Evolutionary conservation across 2,113 vertebrate species (phyloP).

Genomic region (Thunnus thynnus): DNA sequence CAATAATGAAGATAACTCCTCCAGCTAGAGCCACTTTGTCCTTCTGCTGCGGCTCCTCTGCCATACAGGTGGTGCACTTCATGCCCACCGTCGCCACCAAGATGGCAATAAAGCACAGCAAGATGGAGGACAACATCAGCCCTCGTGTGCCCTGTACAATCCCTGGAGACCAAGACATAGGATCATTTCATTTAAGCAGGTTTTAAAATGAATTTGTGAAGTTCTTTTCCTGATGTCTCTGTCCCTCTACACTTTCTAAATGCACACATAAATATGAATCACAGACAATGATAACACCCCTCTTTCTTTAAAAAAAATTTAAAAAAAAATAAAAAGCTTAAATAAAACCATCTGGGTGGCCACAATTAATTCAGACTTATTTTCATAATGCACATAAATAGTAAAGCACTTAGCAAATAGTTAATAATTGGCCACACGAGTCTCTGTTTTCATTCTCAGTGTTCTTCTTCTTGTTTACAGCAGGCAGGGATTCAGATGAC

Average conservation of each 20-base stretch:
- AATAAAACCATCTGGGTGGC: too few relatives aligned
- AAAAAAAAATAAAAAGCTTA: too few relatives aligned
- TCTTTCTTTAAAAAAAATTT: too few relatives aligned
- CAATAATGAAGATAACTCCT: conserved; percentile 88
- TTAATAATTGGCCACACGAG: background rate
- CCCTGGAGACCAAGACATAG: conserved; percentile 73
- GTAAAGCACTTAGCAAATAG: too few relatives aligned
- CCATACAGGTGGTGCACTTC: conserved; percentile 94
- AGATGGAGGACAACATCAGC: conserved; percentile 90
- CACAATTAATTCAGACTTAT: too few relatives aligned
- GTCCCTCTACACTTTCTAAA: too few relatives aligned
- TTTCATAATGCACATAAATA: too few relatives aligned
- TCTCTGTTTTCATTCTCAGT: background rate
- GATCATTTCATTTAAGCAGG: background rate
- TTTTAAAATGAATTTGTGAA: background rate
- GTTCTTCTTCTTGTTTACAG: conserved; percentile 3
- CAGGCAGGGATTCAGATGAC: background rate
- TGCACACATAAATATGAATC: too few relatives aligned
- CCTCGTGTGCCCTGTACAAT: conserved; percentile 91
- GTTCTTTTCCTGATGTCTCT: background rate
- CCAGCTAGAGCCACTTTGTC: conserved; percentile 90
- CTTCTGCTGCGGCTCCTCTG: conserved; percentile 87
- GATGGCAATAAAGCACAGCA: conserved; percentile 85
- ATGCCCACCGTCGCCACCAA: conserved; percentile 89
- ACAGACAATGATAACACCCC: too few relatives aligned